phyloP scores from a whole-genome alignment of 2,888 invertebrate species.

The Oxytorus armatus region DNA sequence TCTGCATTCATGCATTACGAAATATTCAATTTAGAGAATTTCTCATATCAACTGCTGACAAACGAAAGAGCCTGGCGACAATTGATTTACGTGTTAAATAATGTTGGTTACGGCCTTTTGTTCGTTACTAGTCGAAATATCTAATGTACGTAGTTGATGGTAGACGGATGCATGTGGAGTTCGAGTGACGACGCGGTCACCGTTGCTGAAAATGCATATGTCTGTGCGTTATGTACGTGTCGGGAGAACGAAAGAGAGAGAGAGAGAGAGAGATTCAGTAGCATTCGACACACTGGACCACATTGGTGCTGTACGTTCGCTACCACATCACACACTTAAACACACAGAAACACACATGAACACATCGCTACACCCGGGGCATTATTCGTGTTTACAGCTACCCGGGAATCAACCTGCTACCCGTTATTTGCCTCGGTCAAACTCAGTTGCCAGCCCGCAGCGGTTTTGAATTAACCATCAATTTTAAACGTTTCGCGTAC shows the following conservation, averaged over 20 bases:
- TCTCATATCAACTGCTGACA: neutral
- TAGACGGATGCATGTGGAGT: conserved; percentile 32
- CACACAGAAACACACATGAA: neutral
- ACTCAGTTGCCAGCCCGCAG: conserved; percentile 77
- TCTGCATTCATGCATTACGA: no score
- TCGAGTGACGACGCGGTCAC: conserved; percentile 55
- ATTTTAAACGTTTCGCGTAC: conserved; percentile 75
- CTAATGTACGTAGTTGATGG: neutral
- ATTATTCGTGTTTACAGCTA: conserved; percentile 81
- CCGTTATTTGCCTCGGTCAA: conserved; percentile 79
- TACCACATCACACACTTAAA: conserved; percentile 9
- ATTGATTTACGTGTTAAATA: neutral
- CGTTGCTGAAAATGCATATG: conserved; percentile 38
- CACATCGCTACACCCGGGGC: conserved; percentile 68
- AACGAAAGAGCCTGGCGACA: neutral
- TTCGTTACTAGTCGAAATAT: neutral
- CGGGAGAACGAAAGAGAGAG: conserved; percentile 19
- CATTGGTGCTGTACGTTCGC: conserved; percentile 27
- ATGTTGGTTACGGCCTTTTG: conserved; percentile 16
- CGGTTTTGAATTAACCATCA: conserved; percentile 80
- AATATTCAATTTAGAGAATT: no score
- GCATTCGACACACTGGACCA: conserved; percentile 11
- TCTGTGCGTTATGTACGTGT: conserved; percentile 48
- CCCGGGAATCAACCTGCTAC: conserved; percentile 78
- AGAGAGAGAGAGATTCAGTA: conserved; percentile 3